phyloP scores from a whole-genome alignment of 2,888 invertebrate genomes.

The Drosophila atroscutellata region DNA sequence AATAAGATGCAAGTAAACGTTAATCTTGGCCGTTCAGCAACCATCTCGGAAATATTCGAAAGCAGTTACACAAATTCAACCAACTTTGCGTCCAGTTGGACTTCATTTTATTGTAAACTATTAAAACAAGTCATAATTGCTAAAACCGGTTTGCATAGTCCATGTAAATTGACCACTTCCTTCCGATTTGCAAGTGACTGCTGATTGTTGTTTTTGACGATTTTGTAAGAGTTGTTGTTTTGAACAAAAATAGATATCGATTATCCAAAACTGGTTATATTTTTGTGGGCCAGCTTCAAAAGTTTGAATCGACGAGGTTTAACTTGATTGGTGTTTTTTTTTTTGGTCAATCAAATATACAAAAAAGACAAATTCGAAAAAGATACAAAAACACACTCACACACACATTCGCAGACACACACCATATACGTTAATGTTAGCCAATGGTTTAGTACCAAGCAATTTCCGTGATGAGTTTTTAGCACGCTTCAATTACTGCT shows the following conservation, averaged over 20 bases:
- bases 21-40: neutral
- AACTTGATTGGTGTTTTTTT: neutral
- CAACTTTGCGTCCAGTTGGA: neutral
- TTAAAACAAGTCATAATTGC: neutral
- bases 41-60: neutral
- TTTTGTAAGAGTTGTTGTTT: constrained; percentile 32
- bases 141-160: constrained; percentile 33
- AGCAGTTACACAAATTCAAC: neutral
- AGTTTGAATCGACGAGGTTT: constrained; percentile 28
- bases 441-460: constrained; percentile 37
- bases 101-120: neutral
- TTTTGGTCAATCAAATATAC: constrained; percentile 3
- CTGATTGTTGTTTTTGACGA: constrained; percentile 24
- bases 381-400: neutral
- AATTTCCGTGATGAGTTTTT: constrained; percentile 64
- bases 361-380: neutral
- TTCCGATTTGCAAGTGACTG: constrained; percentile 62
- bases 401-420: neutral
- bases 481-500: constrained; percentile 73
- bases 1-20: neutral
- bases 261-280: constrained; percentile 45
- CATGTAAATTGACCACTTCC: constrained; percentile 63
- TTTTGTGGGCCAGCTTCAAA: constrained; percentile 48
- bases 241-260: constrained; percentile 42
- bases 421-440: constrained; percentile 24